A percentile compares a stretch with the other conserved stretches of the same genome.
Conservation (phyloP, 2,113 vertebrate species). For the Aplodontia rufa region DNA sequence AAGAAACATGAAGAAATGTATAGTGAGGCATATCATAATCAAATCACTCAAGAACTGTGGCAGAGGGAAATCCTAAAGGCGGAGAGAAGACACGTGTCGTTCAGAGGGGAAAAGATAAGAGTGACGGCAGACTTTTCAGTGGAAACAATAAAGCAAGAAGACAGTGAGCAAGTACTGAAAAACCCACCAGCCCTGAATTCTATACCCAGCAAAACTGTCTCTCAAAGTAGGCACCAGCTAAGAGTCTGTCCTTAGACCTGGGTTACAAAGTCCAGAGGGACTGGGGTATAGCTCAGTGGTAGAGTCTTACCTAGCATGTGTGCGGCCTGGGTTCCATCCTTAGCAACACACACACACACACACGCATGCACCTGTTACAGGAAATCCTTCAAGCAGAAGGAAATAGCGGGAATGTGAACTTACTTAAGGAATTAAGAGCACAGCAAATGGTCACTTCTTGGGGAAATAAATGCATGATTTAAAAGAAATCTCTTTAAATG, state of each 20-base stretch:
- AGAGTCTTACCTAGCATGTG: background rate
- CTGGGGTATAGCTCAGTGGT: background rate
- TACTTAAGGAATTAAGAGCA: rapidly evolving
- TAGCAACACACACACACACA: background rate
- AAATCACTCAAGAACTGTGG: background rate
- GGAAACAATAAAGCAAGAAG: background rate
- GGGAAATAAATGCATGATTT: background rate
- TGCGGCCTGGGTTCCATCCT: background rate
- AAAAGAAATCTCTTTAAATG: background rate
- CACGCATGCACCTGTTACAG: background rate
- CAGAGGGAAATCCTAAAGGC: background rate
- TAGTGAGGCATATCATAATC: rapidly evolving
- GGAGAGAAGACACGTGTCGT: rapidly evolving
- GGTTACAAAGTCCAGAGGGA: background rate
- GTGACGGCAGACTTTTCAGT: background rate
- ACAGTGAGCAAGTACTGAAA: background rate
- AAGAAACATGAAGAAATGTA: background rate
- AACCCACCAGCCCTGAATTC: rapidly evolving
- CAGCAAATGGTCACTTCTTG: rapidly evolving
- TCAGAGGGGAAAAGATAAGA: background rate
- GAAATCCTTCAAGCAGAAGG: background rate
- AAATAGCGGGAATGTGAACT: rapidly evolving
- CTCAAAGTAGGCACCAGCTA: background rate
- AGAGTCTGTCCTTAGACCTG: background rate
- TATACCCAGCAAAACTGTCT: too few relatives aligned